A percentile compares a stretch with the other conserved stretches of the same genome.
These are phyloP conservation scores for Pegoplata infirma DNA, from an alignment of 2,888 invertebrate species.

Conservation along the genomic window DNA sequence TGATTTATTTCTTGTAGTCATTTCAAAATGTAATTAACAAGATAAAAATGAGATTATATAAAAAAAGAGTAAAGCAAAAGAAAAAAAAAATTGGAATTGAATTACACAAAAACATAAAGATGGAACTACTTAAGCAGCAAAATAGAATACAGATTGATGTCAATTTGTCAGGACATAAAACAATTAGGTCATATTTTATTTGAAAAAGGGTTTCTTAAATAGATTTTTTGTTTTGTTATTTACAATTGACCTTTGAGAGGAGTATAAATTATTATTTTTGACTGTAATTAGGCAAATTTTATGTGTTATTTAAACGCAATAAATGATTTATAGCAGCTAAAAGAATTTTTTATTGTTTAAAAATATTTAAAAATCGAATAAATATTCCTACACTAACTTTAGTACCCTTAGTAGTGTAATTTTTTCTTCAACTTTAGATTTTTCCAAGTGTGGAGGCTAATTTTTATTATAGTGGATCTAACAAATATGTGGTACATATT, in stretches of 20 bases:
- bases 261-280: no score
- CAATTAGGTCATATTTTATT: conserved; percentile 7
- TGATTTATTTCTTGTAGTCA: conserved; percentile 39
- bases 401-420: no score
- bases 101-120: conserved; percentile 8
- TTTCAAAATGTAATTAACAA: conserved; percentile 40
- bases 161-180: neutral
- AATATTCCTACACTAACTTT: no score
- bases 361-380: no score
- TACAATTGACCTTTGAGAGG: neutral
- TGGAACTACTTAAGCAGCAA: neutral
- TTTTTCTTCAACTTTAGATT: no score
- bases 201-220: conserved; percentile 8
- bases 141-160: conserved; percentile 10
- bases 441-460: no score
- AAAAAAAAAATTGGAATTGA: conserved; percentile 18
- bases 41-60: conserved; percentile 24
- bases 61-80: neutral
- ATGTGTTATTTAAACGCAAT: no score
- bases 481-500: no score
- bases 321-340: no score
- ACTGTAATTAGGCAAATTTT: no score
- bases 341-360: no score
- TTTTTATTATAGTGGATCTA: no score
- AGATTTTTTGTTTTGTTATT: neutral